Evolutionary conservation across 2,797 vertebrate species (phyloP), one percentile per base, ranked within the genome.

Genomic region (Chrysocyon brachyurus): DNA sequence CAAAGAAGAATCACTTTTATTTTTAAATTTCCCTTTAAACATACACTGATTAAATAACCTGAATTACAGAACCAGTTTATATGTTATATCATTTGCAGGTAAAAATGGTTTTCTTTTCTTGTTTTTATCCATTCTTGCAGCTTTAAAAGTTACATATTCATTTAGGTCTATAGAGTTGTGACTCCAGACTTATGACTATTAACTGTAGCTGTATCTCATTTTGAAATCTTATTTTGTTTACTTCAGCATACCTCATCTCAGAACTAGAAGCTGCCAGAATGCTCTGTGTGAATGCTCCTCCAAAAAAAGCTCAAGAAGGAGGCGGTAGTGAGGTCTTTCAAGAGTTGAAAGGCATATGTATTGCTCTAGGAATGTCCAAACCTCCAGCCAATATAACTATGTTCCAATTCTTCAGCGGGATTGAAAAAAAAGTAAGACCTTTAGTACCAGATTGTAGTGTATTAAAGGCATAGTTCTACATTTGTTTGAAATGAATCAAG

Each of bases 351-450:
- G 99, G 99, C 77, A 99, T 99, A 98, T 99, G 99, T 98, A 98
- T 99, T 99, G 98, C 99, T 77, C 99, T 99, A 98, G 99, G 99
- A 98, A 99, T 99, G 99, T 99, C 99, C 97, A 99, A 99, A 98
- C 99, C 99, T 98, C 99, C 99, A 2, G 98, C 99, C 97, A 99
- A 99, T 99, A 99, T 99, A 98, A 99, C 99, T 66, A 99, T 99
- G 99, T 99, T 99, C 99, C 99, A 99, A 99, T 99, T 99, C 98
- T 99, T 99, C 99, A 99, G 99, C 82, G 99, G 99, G 88, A 99
- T 99, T 96, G 99, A 99, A 98, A 99, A 99, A 99, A 99, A 99
- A 99, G 99, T 99, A 98, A 99, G 99, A 98, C 97, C 79, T 96
- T 97, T 97, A 98, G 95, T 95, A 98, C 97, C 82, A 98, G 96